These are phyloP conservation scores for Caprella mutica DNA, from an alignment of 2,888 invertebrate genomes.

Conservation along the genomic window DNA sequence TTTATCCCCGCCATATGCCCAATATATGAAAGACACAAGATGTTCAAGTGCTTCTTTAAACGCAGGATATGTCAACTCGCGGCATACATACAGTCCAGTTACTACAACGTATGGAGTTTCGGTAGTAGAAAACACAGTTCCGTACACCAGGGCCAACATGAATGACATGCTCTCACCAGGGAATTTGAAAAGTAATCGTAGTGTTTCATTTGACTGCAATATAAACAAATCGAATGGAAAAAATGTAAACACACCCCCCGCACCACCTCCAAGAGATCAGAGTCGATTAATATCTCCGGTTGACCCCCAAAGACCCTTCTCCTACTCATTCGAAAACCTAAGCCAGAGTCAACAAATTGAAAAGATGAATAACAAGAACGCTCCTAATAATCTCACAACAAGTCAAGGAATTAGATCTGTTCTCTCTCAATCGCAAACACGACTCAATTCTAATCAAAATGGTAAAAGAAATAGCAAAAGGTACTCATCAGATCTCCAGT, in stretches of 20 bases:
- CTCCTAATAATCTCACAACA: too few species aligned
- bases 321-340: slow-evolving; percentile 31
- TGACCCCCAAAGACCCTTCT: slow-evolving; percentile 26
- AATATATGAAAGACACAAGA: too few species aligned
- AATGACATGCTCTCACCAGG: slow-evolving; percentile 12
- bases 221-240: slow-evolving; percentile 20
- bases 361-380: neutral
- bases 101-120: neutral
- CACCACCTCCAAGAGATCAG: slow-evolving; percentile 29
- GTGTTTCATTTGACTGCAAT: slow-evolving; percentile 30
- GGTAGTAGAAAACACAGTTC: too few species aligned
- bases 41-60: neutral
- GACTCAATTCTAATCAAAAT: too few species aligned
- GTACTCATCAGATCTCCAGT: neutral
- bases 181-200: slow-evolving; percentile 18
- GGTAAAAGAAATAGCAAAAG: too few species aligned
- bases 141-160: neutral
- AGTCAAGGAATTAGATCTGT: slow-evolving; percentile 6
- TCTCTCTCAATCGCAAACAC: neutral
- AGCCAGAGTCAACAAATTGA: slow-evolving; percentile 8
- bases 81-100: neutral
- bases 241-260: slow-evolving; percentile 23
- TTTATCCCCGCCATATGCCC: slow-evolving; percentile 12
- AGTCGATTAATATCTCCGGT: slow-evolving; percentile 26
- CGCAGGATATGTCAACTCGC: neutral